Conservation (phyloP, 2,113 vertebrate genomes). For the Anser brachyrhynchus region DNA sequence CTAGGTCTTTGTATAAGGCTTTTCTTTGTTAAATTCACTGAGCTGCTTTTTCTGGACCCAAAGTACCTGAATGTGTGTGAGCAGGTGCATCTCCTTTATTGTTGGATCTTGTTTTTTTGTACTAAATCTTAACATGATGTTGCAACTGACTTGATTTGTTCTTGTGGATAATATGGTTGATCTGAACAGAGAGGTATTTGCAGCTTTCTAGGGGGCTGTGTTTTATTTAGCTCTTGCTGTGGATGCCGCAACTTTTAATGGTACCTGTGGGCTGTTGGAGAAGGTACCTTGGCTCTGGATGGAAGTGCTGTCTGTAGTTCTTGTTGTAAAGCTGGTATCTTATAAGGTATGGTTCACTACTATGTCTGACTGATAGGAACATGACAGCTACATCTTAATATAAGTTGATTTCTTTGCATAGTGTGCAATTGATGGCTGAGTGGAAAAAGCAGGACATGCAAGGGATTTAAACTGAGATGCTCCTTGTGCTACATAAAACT, state of each 20-base stretch:
- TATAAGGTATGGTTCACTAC: not conserved
- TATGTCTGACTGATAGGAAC: not conserved
- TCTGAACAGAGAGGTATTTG: not conserved
- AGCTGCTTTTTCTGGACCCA: not conserved
- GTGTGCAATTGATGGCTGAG: not conserved
- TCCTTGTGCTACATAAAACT: not conserved
- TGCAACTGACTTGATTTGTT: not conserved
- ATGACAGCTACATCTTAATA: not conserved
- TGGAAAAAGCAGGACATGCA: not conserved
- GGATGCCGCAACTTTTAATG: not conserved
- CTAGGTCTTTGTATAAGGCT: not conserved
- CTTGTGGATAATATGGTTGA: not conserved
- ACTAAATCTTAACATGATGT: not conserved
- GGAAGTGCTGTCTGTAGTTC: not conserved
- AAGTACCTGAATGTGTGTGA: not conserved
- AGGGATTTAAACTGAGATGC: not conserved
- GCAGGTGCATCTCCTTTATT: not conserved
- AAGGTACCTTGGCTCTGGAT: not conserved
- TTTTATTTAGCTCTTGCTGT: not conserved
- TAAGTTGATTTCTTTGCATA: not conserved
- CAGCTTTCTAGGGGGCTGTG: not conserved
- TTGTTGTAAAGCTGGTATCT: not conserved
- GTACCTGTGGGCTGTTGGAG: accelerated
- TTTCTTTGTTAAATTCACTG: not conserved
- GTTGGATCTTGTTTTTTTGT: not conserved